Conservation (phyloP, 1,140 invertebrate genomes). For the Onthophagus taurus region DNA sequence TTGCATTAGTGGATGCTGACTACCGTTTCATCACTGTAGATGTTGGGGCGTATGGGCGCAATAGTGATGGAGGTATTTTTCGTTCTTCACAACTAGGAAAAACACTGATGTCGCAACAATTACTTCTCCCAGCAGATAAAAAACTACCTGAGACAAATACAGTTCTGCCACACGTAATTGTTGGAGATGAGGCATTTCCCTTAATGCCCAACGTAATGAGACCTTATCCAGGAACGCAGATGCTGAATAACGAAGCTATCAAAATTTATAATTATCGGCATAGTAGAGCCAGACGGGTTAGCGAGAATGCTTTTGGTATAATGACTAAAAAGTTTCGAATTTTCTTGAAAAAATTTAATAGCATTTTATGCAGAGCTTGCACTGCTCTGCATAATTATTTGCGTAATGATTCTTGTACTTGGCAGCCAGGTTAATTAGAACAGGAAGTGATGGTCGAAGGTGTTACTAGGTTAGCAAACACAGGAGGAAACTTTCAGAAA, state of each 20-base stretch:
- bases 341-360: slow-evolving; percentile 17
- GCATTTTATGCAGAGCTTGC: too few species aligned
- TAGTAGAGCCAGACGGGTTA: slow-evolving; percentile 14
- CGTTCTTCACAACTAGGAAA: slow-evolving; percentile 10
- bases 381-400: too few species aligned
- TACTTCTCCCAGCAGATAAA: slow-evolving; percentile 9
- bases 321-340: slow-evolving; percentile 14
- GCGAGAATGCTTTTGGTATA: slow-evolving; percentile 16
- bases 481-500: too few species aligned
- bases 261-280: slow-evolving; percentile 19
- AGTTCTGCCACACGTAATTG: slow-evolving; percentile 5
- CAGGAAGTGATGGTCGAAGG: too few species aligned
- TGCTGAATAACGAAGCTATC: slow-evolving; percentile 11
- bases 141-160: too few species aligned
- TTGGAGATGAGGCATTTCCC: slow-evolving; percentile 20
- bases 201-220: slow-evolving; percentile 14
- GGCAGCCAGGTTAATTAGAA: too few species aligned
- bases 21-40: slow-evolving; percentile 40
- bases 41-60: slow-evolving; percentile 38
- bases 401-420: too few species aligned
- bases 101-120: background rate
- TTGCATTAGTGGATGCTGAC: slow-evolving; percentile 39
- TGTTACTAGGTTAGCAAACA: too few species aligned
- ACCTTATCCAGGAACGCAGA: slow-evolving; percentile 13
- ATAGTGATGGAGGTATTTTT: slow-evolving; percentile 34